Conservation (phyloP, 2,888 invertebrate genomes). For the Aelia acuminata region DNA sequence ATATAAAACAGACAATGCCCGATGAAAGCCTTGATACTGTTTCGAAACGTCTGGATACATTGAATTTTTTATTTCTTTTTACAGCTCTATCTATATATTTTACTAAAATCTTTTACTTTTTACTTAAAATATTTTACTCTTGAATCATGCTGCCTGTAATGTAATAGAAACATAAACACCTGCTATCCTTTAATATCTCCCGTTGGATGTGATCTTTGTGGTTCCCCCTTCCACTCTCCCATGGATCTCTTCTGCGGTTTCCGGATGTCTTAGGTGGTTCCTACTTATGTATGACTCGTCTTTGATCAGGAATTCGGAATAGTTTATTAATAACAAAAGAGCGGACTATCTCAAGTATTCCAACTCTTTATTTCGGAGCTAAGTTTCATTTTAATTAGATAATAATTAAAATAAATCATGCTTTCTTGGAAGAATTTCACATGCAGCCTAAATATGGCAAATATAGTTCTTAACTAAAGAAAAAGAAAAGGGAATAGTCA, state of each 20-base stretch:
- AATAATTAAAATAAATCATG: not conserved
- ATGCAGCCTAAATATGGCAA: not conserved
- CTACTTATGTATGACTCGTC: not conserved
- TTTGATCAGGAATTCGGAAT: not conserved
- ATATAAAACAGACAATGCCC: no score
- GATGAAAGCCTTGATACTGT: no score
- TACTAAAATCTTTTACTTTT: no score
- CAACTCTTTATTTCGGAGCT: not conserved
- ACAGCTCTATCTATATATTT: no score
- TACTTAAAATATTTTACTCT: no score
- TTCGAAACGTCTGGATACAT: no score
- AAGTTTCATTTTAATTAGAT: not conserved
- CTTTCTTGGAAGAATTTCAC: not conserved
- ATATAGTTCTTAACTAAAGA: not conserved
- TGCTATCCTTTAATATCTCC: not conserved
- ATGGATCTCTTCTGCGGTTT: not conserved
- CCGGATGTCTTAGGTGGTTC: not conserved
- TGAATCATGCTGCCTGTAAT: not conserved
- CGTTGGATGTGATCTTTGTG: not conserved
- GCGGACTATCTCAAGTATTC: not conserved
- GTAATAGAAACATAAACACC: not conserved
- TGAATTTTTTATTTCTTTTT: no score
- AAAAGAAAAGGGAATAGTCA: not conserved
- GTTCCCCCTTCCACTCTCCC: not conserved
- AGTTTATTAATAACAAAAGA: not conserved